A percentile compares a stretch with the other conserved stretches of the same genome.
These are phyloP conservation scores for Periophthalmus magnuspinnatus DNA, from an alignment of 2,797 vertebrate species.

Conservation along the genomic window DNA sequence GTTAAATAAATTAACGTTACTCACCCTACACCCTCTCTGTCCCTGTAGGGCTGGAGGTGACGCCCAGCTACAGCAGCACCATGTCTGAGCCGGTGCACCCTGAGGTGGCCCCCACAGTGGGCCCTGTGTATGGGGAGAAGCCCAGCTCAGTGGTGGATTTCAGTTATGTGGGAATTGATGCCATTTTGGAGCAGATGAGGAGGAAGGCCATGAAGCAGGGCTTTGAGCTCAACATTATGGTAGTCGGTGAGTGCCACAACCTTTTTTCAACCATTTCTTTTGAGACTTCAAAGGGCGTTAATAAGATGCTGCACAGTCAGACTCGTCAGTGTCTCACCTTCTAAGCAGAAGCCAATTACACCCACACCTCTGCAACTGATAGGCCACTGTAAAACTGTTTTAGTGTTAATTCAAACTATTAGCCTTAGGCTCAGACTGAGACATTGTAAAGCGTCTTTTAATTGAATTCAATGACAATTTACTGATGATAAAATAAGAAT, in stretches of 20 bases:
- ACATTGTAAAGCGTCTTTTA: background rate
- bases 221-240: conserved; percentile 98
- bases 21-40: background rate
- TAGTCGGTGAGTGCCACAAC: conserved; percentile 87
- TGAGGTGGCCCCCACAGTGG: conserved; percentile 73
- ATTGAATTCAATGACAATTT: conserved; percentile 9
- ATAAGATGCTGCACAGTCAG: conserved; percentile 38
- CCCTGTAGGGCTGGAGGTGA: conserved; percentile 71
- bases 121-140: conserved; percentile 77
- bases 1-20: too few species aligned
- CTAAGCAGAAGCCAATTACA: conserved; percentile 46
- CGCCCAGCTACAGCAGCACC: conserved; percentile 72
- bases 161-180: conserved; percentile 95
- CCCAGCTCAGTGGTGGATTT: conserved; percentile 76
- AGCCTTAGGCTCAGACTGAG: conserved; percentile 6
- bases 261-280: background rate
- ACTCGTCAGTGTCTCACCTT: conserved; percentile 13
- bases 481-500: background rate
- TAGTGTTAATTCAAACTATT: conserved; percentile 26
- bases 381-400: conserved; percentile 43
- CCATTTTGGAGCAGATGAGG: conserved; percentile 98
- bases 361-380: conserved; percentile 16
- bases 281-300: conserved; percentile 38
- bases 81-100: conserved; percentile 84
- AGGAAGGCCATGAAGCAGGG: conserved; percentile 99